phyloP scores from a whole-genome alignment of 2,113 vertebrate species.

The Microtus pennsylvanicus region DNA sequence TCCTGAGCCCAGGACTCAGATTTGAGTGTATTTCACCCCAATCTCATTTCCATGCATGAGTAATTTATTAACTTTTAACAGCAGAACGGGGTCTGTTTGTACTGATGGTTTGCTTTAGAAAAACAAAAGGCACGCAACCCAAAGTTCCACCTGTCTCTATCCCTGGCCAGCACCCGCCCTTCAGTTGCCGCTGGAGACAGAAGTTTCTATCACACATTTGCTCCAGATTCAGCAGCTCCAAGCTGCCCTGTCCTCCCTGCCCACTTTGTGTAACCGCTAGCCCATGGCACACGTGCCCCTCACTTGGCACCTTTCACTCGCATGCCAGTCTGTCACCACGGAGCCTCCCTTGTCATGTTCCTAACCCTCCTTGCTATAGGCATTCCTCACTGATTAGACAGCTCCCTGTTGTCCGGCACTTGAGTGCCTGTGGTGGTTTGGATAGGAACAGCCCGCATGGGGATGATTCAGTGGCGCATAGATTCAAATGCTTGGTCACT shows the following conservation, averaged over 20 bases:
- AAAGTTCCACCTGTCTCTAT: background rate
- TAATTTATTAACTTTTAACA: slow-evolving; percentile 31
- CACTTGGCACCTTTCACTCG: background rate
- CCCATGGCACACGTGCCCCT: background rate
- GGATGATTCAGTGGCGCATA: background rate
- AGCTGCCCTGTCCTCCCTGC: background rate
- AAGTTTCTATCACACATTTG: background rate
- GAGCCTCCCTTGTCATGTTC: background rate
- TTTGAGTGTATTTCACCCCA: background rate
- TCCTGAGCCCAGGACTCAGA: background rate
- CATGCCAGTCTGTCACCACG: background rate
- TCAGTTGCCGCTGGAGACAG: background rate
- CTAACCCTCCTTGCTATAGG: background rate
- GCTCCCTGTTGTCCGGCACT: background rate
- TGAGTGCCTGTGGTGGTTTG: background rate
- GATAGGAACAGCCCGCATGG: background rate
- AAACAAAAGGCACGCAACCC: background rate
- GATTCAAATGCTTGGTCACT: background rate
- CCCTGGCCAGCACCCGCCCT: no score
- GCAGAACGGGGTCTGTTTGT: background rate
- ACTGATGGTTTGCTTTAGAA: background rate
- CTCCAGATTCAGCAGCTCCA: background rate
- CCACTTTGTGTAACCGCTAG: background rate
- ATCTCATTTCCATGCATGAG: background rate
- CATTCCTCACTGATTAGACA: background rate